These are phyloP conservation scores for Pseudomyrmex sp. DNA, from an alignment of 1,140 invertebrate genomes.

Conservation along the genomic window DNA sequence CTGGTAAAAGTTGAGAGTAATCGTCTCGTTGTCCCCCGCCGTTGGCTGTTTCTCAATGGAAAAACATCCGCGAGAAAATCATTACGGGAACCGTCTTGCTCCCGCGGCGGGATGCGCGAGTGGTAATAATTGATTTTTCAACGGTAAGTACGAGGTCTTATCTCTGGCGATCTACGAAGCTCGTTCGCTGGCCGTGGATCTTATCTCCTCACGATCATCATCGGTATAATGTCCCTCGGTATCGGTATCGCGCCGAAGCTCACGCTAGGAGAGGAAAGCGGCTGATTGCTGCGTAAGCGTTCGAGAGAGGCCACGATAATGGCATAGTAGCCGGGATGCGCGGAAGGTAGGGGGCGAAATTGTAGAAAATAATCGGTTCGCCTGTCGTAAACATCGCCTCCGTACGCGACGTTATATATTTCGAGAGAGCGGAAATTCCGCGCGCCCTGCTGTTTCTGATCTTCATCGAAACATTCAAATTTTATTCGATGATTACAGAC, in stretches of 20 bases:
- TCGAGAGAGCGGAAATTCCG: conserved; percentile 10
- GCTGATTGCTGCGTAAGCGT: conserved; percentile 54
- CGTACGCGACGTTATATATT: conserved; percentile 31
- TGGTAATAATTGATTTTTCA: conserved; percentile 59
- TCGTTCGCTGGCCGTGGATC: conserved; percentile 36
- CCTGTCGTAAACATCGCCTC: conserved; percentile 36
- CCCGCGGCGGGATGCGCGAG: conserved; percentile 43
- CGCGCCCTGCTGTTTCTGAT: neutral
- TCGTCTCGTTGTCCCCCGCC: neutral
- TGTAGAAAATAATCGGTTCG: conserved; percentile 61
- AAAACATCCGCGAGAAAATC: conserved; percentile 45
- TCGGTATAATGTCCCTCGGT: conserved; percentile 15
- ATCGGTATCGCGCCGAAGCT: conserved; percentile 36
- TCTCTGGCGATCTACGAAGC: conserved; percentile 45
- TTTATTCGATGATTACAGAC: conserved; percentile 8
- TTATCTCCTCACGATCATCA: conserved; percentile 54
- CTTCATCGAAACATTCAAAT: conserved; percentile 16
- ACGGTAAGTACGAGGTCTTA: conserved; percentile 40
- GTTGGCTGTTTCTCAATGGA: neutral
- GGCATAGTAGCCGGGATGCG: conserved; percentile 38
- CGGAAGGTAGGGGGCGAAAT: conserved; percentile 57
- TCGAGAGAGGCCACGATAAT: conserved; percentile 42
- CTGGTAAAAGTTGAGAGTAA: neutral
- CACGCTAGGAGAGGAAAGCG: conserved; percentile 41
- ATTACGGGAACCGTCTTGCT: conserved; percentile 36